phyloP scores from a whole-genome alignment of 2,113 vertebrate species.

The Pseudolaguvia tuberculata region DNA sequence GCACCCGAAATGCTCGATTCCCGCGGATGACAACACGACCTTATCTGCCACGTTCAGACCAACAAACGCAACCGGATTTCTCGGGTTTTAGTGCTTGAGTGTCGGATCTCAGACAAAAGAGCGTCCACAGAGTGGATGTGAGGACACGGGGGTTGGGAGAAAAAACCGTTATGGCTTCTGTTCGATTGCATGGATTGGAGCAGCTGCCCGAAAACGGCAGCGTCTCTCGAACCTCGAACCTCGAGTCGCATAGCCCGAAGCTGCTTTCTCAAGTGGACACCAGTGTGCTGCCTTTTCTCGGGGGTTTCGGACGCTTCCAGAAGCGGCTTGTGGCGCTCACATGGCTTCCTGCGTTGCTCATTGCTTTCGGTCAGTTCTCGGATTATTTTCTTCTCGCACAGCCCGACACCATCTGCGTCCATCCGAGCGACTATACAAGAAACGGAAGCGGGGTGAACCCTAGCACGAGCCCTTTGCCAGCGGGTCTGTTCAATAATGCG shows the following conservation, averaged over 20 bases:
- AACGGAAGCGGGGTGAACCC: constrained; percentile 62
- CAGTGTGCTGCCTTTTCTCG: constrained; percentile 87
- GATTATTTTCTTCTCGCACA: constrained; percentile 93
- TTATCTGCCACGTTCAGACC: constrained; percentile 22
- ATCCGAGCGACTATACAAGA: constrained; percentile 56
- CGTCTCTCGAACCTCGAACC: constrained; percentile 57
- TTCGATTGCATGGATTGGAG: constrained; percentile 62
- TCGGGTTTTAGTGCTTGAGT: constrained; percentile 14
- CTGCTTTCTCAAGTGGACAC: constrained; percentile 86
- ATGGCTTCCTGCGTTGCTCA: constrained; percentile 91
- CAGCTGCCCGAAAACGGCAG: constrained; percentile 70
- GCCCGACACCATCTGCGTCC: constrained; percentile 78
- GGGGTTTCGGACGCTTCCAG: constrained; percentile 84
- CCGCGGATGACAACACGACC: constrained; percentile 39
- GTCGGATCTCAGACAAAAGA: constrained; percentile 42
- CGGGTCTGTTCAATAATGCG: constrained; percentile 49
- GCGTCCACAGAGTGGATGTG: constrained; percentile 36
- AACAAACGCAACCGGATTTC: not conserved
- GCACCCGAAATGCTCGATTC: constrained; percentile 48
- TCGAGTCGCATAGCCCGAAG: constrained; percentile 60
- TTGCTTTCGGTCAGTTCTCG: constrained; percentile 94
- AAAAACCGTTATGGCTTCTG: constrained; percentile 63
- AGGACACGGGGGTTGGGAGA: constrained; percentile 32
- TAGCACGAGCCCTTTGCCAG: constrained; percentile 49
- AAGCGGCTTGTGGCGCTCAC: constrained; percentile 89